These are phyloP conservation scores for Benitochromis conjunctus DNA, from an alignment of 2,113 vertebrate genomes.

Conservation along the genomic window DNA sequence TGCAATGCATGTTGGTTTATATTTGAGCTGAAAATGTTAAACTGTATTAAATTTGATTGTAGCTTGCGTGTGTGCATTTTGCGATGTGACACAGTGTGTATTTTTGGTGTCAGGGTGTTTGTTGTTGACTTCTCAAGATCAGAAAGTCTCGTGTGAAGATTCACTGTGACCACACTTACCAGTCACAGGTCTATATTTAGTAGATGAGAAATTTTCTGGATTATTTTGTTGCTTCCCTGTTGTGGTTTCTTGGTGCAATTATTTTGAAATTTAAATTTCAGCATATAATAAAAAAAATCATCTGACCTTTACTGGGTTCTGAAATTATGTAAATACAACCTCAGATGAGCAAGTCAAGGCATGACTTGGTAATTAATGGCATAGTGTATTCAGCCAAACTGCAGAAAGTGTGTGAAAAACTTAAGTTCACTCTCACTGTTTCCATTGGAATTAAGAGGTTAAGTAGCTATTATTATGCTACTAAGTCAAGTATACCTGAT, in stretches of 20 bases:
- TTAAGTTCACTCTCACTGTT: neutral
- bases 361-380: no score
- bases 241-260: neutral
- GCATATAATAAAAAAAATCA: neutral
- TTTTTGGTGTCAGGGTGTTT: neutral
- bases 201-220: neutral
- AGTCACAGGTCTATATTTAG: neutral
- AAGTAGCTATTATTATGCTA: neutral
- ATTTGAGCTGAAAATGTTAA: neutral
- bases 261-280: no score
- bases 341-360: no score
- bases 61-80: neutral
- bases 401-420: neutral
- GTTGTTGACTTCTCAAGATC: neutral
- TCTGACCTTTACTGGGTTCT: neutral
- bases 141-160: neutral
- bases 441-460: neutral
- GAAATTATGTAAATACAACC: neutral
- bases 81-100: neutral
- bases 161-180: neutral
- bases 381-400: neutral
- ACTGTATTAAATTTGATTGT: neutral
- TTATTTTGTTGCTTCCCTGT: neutral
- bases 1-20: neutral
- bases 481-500: neutral